Evolutionary conservation across 2,888 invertebrate genomes (phyloP), one percentile per base, ranked within the genome.

Genomic region (Agrochola circellaris): DNA sequence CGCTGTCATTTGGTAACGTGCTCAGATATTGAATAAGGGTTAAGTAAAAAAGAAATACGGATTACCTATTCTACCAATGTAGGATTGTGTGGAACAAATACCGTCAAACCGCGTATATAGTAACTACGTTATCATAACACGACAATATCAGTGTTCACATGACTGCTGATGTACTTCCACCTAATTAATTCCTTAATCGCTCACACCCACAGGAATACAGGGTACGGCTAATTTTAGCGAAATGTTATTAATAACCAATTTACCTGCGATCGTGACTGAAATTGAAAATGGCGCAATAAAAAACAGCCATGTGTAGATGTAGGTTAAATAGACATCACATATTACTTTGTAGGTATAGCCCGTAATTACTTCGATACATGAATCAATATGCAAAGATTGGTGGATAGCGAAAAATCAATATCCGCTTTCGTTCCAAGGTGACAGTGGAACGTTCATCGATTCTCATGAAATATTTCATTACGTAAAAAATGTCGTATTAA

Each of bases 401-500:
- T 77, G 45, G 86, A 75, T 84, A 81, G 76, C 81, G 60, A 81
- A 83, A 84, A 87, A 87, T 88, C 88, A 88, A 88, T 88, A 88
- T 82, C 82, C 78, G 83, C 65, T 87, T 87, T 79, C 71, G 79
- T 84, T 82, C 48, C 88, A 87, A 88, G 88, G 88, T 85, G 88
- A 87, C 82, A 87, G 82, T 60, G 66, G 80, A 87, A 79, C 88
- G 86, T 79, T 84, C 83, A 88, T 88, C 83, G 86, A 88, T 89
- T 90, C 88, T 84, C 77, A 87, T 88, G 77, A 87, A 84, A 87
- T 88, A 86, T 87, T 89, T 86, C 87, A 87, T 86, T 76, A 76
- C 88, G 79, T 87, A 87, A 87, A 89, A 90, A 90, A 89, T 87
- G 82, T 85, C 88, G 88, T 89, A 90, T 87, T 90, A 90, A 91